phyloP scores from a whole-genome alignment of 92 coral and sea anemone genomes.

The Diadumene lineata region DNA sequence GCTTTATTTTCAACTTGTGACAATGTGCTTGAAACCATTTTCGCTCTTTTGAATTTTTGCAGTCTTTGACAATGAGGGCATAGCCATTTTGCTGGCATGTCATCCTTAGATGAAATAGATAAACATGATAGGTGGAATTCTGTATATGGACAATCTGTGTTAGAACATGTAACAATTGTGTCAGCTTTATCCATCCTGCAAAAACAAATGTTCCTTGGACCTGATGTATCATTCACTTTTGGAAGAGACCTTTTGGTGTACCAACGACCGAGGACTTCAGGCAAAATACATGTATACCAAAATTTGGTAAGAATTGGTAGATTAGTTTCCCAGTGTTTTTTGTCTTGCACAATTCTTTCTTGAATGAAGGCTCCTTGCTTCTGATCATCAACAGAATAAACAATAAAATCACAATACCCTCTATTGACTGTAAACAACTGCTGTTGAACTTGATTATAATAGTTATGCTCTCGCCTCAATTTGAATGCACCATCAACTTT shows the following conservation, averaged over 20 bases:
- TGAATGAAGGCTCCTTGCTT: conserved; percentile 15
- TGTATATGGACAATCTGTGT: conserved; percentile 43
- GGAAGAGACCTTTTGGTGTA: conserved; percentile 47
- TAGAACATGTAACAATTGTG: conserved; percentile 48
- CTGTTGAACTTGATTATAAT: background rate
- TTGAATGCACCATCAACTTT: background rate
- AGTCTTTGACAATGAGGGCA: conserved; percentile 35
- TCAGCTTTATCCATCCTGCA: conserved; percentile 37
- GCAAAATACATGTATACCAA: conserved; percentile 65
- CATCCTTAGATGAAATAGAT: conserved; percentile 9
- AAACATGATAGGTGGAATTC: conserved; percentile 53
- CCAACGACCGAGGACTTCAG: conserved; percentile 63
- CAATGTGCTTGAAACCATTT: background rate
- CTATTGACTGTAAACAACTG: conserved; percentile 20
- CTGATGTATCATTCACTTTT: background rate
- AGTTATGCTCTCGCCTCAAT: background rate
- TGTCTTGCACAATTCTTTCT: conserved; percentile 52
- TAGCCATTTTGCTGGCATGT: conserved; percentile 32
- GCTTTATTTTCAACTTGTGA: conserved; percentile 5
- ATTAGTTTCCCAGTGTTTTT: conserved; percentile 22
- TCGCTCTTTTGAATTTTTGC: conserved; percentile 28
- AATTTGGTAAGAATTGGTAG: conserved; percentile 51
- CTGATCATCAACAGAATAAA: conserved; percentile 33
- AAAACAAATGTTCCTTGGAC: conserved; percentile 21
- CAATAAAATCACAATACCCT: conserved; percentile 63